A percentile compares a stretch with the other conserved stretches of the same genome.
phyloP scores from a whole-genome alignment of 2,797 vertebrate genomes.

The Petrocephalus schoutedeni region DNA sequence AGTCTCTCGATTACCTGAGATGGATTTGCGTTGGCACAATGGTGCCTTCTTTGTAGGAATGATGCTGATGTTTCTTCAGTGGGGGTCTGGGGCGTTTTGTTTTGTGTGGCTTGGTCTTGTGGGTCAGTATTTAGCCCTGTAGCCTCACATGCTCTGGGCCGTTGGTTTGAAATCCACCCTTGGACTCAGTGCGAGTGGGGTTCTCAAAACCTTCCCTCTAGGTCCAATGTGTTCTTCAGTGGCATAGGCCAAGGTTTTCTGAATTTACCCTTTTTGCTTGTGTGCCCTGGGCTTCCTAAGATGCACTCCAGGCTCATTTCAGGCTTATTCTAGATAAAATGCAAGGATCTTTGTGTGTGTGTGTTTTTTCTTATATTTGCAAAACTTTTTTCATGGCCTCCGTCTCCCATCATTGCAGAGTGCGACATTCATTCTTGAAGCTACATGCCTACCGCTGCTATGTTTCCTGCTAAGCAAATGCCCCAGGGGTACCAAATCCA shows the following conservation, averaged over 20 bases:
- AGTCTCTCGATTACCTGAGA: background rate
- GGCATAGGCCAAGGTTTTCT: background rate
- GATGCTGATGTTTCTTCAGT: background rate
- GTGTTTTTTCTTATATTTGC: background rate
- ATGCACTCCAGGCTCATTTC: background rate
- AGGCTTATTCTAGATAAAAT: background rate
- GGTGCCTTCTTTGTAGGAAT: background rate
- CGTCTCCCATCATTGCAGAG: background rate
- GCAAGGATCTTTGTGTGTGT: background rate
- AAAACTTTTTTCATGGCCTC: background rate
- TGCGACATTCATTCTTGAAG: background rate
- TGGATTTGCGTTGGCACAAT: background rate
- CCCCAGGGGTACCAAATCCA: background rate
- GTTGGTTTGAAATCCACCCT: background rate
- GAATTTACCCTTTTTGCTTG: background rate
- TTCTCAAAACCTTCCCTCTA: background rate
- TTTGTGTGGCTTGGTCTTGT: background rate
- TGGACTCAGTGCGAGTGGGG: background rate
- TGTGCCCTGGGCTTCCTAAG: background rate
- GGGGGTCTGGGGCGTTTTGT: background rate
- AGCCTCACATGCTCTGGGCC: background rate
- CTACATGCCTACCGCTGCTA: background rate
- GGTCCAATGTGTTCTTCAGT: background rate
- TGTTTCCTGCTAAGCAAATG: background rate
- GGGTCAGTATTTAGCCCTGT: background rate